Conservation (phyloP, 2,113 vertebrate species). For the Zosterops lateralis region DNA sequence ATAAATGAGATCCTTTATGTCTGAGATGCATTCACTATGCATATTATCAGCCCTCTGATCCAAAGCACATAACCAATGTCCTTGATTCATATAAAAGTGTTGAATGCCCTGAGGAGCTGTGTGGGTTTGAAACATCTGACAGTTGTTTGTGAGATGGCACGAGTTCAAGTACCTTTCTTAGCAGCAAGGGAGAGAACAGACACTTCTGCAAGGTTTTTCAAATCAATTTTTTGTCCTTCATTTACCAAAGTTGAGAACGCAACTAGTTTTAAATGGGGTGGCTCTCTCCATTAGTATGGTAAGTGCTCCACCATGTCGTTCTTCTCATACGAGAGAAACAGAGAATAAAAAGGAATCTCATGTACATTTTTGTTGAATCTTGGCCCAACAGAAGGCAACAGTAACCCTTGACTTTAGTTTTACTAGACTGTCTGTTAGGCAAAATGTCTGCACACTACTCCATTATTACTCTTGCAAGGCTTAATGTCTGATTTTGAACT, state of each 20-base stretch:
- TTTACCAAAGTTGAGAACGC: constrained; percentile 42
- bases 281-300: neutral
- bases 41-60: constrained; percentile 61
- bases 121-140: constrained; percentile 55
- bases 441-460: neutral
- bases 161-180: constrained; percentile 53
- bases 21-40: constrained; percentile 53
- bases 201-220: constrained; percentile 3
- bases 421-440: neutral
- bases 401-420: neutral
- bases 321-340: neutral
- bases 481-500: neutral
- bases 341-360: neutral
- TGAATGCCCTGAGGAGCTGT: constrained; percentile 58
- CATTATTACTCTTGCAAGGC: neutral
- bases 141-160: constrained; percentile 40
- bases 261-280: neutral
- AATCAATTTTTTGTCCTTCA: constrained; percentile 48
- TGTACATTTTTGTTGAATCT: neutral
- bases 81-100: constrained; percentile 53
- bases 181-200: neutral
- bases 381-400: neutral
- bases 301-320: neutral
- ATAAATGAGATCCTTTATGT: constrained; percentile 59
- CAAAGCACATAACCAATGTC: constrained; percentile 60